Conservation (phyloP, 2,797 vertebrate genomes). For the Pipistrellus kuhlii region DNA sequence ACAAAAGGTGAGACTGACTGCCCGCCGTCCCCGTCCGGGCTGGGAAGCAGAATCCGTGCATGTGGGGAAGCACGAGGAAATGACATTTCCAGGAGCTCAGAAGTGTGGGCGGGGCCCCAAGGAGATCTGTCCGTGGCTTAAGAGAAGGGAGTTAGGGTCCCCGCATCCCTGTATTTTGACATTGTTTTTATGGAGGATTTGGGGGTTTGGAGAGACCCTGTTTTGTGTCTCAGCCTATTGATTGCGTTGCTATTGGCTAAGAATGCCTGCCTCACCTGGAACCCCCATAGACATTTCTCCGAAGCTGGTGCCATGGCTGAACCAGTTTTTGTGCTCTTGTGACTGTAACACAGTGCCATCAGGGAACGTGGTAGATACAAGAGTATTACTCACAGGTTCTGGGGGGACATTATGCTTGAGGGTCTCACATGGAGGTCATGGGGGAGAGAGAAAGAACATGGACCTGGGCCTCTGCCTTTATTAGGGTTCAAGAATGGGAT, state of each 20-base stretch:
- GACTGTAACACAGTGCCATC: not conserved
- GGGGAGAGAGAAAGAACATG: no score
- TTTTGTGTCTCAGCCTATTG: not conserved
- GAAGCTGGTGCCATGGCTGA: not conserved
- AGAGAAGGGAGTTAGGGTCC: slow-evolving; percentile 26
- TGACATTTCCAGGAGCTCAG: not conserved
- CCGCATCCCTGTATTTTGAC: slow-evolving; percentile 6
- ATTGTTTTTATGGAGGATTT: slow-evolving; percentile 43
- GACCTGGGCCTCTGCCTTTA: not conserved
- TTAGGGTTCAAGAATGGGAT: not conserved
- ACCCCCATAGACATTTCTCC: not conserved
- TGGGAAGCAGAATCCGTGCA: not conserved
- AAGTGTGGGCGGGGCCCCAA: not conserved
- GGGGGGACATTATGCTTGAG: not conserved
- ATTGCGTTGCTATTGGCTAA: not conserved
- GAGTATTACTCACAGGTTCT: not conserved
- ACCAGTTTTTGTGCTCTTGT: not conserved
- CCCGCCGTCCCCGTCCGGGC: not conserved
- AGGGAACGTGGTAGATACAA: not conserved
- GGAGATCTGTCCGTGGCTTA: not conserved
- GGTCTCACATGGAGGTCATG: not conserved
- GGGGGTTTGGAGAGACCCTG: not conserved
- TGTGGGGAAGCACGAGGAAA: not conserved
- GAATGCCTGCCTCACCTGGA: not conserved
- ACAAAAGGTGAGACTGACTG: slow-evolving; percentile 93